Evolutionary conservation across 2,113 vertebrate species (phyloP).

Genomic region (Cairina moschata): DNA sequence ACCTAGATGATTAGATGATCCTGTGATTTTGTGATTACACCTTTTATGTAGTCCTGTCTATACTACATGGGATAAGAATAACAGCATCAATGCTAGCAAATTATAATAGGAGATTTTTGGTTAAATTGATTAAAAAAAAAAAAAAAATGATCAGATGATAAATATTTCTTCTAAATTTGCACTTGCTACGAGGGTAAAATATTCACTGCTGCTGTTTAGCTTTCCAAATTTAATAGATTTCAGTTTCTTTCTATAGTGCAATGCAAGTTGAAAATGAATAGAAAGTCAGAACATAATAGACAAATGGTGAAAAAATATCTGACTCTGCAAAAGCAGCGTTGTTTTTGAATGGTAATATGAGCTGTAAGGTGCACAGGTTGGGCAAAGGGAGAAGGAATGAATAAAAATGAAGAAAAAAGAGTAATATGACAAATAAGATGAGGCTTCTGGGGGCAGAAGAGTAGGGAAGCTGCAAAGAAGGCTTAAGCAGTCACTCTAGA

Average conservation of each 20-base stretch:
- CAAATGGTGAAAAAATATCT: neutral
- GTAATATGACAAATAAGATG: neutral
- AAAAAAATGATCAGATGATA: neutral
- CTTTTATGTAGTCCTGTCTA: neutral
- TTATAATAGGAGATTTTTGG: neutral
- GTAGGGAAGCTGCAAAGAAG: neutral
- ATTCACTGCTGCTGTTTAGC: neutral
- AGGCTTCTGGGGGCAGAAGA: neutral
- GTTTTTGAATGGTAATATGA: neutral
- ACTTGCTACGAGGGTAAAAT: neutral
- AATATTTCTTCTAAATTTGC: neutral
- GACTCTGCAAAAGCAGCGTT: fast-evolving
- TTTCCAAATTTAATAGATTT: neutral
- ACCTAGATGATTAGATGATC: too few species aligned
- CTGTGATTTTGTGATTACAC: too few species aligned
- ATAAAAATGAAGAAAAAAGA: too few species aligned
- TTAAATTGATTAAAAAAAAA: neutral
- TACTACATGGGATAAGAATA: neutral
- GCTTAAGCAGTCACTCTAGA: neutral
- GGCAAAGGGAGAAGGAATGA: neutral
- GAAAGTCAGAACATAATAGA: neutral
- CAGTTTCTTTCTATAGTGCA: neutral
- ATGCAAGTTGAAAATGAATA: neutral
- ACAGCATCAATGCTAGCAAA: fast-evolving
- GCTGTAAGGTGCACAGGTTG: neutral